phyloP scores from a whole-genome alignment of 1,140 invertebrate genomes.

The Chironomus tepperi region DNA sequence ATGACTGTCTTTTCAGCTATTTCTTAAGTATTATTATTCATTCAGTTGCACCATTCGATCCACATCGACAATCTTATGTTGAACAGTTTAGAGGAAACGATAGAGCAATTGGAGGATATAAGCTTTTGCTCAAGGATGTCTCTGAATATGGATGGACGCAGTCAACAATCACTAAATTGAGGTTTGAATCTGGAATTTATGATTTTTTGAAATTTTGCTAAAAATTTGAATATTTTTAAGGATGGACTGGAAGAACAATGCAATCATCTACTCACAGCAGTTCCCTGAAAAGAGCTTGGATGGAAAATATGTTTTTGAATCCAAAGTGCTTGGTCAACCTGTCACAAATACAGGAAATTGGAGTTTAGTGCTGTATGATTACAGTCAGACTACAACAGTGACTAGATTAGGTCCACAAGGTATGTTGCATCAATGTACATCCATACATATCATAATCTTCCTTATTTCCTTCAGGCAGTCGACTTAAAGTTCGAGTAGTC shows the following conservation, averaged over 20 bases:
- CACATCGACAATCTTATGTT: slow-evolving; percentile 59
- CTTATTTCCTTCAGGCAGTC: slow-evolving; percentile 35
- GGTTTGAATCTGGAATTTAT: slow-evolving; percentile 35
- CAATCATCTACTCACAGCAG: slow-evolving; percentile 64
- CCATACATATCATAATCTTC: no score
- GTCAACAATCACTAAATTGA: slow-evolving; percentile 67
- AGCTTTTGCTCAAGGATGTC: slow-evolving; percentile 59
- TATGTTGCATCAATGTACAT: slow-evolving; percentile 29
- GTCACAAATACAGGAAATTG: slow-evolving; percentile 56
- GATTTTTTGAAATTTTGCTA: no score
- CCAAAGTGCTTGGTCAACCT: slow-evolving; percentile 48
- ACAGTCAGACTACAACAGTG: slow-evolving; percentile 62
- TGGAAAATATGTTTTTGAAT: slow-evolving; percentile 59
- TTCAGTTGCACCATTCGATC: slow-evolving; percentile 59
- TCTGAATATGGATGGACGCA: slow-evolving; percentile 65
- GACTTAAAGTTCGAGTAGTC: slow-evolving; percentile 55
- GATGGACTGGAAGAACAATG: slow-evolving; percentile 51
- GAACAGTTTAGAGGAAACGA: slow-evolving; percentile 50
- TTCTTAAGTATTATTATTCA: no score
- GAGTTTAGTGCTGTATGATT: slow-evolving; percentile 65
- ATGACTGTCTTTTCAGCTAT: no score
- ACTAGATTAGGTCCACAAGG: slow-evolving; percentile 42
- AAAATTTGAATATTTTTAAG: slow-evolving; percentile 39
- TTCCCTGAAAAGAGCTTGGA: slow-evolving; percentile 67
- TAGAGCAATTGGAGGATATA: slow-evolving; percentile 50